Base-by-base conservation (phyloP, 2,888 invertebrate species). In the Harmothoe impar region DNA sequence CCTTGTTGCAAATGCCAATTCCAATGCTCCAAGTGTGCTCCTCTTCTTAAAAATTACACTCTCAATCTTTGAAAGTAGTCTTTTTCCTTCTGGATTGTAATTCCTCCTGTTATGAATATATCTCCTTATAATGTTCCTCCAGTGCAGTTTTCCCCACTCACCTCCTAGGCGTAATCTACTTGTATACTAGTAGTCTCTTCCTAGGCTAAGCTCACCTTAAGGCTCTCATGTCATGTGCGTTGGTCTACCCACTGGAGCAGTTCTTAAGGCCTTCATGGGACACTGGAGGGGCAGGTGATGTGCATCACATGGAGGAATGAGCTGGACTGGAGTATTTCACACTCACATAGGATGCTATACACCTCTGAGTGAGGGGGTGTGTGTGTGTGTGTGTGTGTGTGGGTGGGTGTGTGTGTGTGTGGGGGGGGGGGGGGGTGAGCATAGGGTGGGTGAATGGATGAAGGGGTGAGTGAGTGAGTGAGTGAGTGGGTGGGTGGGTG, bases 181-280 rank as follows among this genome's bases (percentile, higher is more conserved):
- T 43, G 3, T 43, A 43, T 7, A 3, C 43, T 43, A 43, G 43
- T n/a, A n/a, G 43, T 43, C 43, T 7, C 43, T 10, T 43, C 10
- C 5, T 43, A 10, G 3, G 10, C 43, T 43, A 43, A 43, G 5
- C 43, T 43, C 43, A 43, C 43, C 43, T 43, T 7, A 10, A 43
- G 43, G 3, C 10, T 43, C 62, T 62, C 23, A 62, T 3, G 62
- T 62, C 62, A 20, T 15, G 62, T 62, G 62, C 3, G 43, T 43
- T 43, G 10, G 43, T 43, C 43, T 43, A 43, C 43, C 62, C n/a
- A 62, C 62, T 62, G 62, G 62, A 62, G 62, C 62, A 62, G 62
- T n/a, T n/a, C 62, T 20, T 62, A 62, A 62, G n/a, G 62, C 23
- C n/a, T n/a, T 62, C 62, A 62, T n/a, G 62, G 62, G n/a, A 62